phyloP scores from a whole-genome alignment of 2,888 invertebrate species.

The Apamea crenata region DNA sequence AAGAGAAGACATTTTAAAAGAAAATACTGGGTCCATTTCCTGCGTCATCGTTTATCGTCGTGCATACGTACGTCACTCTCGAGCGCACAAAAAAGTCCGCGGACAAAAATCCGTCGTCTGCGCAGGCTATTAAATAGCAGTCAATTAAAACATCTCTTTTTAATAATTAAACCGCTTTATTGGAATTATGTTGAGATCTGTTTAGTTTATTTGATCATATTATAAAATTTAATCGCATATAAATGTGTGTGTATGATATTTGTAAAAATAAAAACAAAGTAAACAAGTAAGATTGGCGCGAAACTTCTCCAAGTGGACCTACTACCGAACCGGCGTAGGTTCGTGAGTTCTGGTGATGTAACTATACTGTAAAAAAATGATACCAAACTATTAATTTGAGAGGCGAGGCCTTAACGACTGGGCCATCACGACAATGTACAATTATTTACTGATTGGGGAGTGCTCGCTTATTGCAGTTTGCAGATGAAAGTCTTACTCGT shows the following conservation, averaged over 20 bases:
- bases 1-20: too few relatives aligned
- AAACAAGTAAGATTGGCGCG: neutral
- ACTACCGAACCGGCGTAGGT: neutral
- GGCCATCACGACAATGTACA: neutral
- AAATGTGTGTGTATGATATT: neutral
- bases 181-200: neutral
- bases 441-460: neutral
- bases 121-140: neutral
- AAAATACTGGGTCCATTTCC: too few relatives aligned
- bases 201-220: neutral
- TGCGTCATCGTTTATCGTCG: too few relatives aligned
- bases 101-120: too few relatives aligned
- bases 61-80: too few relatives aligned
- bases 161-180: neutral
- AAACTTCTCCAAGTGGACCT: neutral
- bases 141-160: neutral
- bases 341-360: neutral
- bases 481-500: slow-evolving; percentile 33
- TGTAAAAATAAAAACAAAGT: neutral
- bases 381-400: neutral
- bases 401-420: neutral
- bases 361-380: neutral
- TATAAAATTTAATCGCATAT: too few relatives aligned
- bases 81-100: too few relatives aligned
- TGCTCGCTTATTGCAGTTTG: slow-evolving; percentile 19